Evolutionary conservation across 1,140 invertebrate genomes (phyloP).

Genomic region (Solenopsis invicta): DNA sequence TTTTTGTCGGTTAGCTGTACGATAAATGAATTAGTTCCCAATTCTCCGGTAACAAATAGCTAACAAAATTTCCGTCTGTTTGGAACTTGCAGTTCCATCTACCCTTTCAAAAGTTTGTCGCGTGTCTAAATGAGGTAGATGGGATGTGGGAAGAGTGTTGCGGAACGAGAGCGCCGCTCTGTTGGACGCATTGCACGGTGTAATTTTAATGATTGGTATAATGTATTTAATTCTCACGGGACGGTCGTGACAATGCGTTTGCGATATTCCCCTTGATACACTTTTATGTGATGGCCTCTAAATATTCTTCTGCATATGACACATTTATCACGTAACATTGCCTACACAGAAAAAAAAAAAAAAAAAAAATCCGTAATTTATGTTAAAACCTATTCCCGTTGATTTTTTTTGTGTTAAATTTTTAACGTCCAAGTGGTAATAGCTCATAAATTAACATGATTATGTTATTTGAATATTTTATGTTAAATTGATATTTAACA

Average conservation of each 20-base stretch:
- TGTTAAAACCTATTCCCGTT: too few relatives aligned
- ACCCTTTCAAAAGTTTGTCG: constrained; percentile 31
- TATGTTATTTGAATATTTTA: too few relatives aligned
- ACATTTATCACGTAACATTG: too few relatives aligned
- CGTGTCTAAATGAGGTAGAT: constrained; percentile 10
- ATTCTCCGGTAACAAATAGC: neutral
- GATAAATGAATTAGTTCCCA: constrained; percentile 12
- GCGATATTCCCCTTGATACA: constrained; percentile 2
- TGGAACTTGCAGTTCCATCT: constrained; percentile 14
- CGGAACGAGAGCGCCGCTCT: neutral
- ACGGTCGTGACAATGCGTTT: neutral
- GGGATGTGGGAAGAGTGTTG: neutral
- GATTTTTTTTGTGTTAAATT: too few relatives aligned
- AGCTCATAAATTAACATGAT: too few relatives aligned
- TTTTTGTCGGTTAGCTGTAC: constrained; percentile 11
- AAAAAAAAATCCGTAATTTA: too few relatives aligned
- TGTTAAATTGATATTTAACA: too few relatives aligned
- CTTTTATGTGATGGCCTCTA: neutral
- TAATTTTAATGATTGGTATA: constrained; percentile 44
- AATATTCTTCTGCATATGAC: neutral
- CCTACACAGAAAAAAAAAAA: neutral
- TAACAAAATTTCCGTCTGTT: constrained; percentile 28
- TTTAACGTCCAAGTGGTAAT: too few relatives aligned
- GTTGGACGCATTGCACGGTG: constrained; percentile 12
- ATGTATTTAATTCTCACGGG: neutral